Conservation (phyloP, 2,888 invertebrate species). For the Tupiocoris notatus region DNA sequence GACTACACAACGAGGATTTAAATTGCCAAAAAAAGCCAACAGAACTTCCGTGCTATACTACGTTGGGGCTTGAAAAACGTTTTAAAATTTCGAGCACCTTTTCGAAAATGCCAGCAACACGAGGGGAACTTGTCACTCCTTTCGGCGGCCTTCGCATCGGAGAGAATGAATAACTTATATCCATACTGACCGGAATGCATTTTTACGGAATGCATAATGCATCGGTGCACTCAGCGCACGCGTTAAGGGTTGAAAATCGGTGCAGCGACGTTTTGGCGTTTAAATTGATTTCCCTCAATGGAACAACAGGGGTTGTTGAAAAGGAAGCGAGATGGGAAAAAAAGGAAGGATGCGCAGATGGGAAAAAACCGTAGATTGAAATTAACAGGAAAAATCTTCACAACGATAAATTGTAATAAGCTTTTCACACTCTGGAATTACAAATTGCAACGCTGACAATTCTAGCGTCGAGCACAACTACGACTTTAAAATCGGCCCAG, state of each 20-base stretch:
- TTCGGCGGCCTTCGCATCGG: not conserved
- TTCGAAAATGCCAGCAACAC: slow-evolving; percentile 13
- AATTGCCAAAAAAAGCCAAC: not conserved
- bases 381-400: too few relatives aligned
- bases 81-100: slow-evolving; percentile 6
- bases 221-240: slow-evolving; percentile 28
- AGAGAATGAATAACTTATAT: slow-evolving; percentile 16
- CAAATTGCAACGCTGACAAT: too few relatives aligned
- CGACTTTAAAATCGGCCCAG: too few relatives aligned
- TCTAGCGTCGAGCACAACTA: too few relatives aligned
- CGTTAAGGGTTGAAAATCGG: too few relatives aligned
- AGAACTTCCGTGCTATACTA: too few relatives aligned
- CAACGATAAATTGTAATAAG: too few relatives aligned
- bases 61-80: slow-evolving; percentile 10
- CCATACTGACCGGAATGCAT: slow-evolving; percentile 34
- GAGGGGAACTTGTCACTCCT: slow-evolving; percentile 14
- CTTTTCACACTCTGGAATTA: too few relatives aligned
- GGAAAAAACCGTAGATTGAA: too few relatives aligned
- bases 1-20: not conserved
- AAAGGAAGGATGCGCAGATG: too few relatives aligned
- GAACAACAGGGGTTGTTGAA: slow-evolving; percentile 1
- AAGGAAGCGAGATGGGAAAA: too few relatives aligned
- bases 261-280: slow-evolving; percentile 19
- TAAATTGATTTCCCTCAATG: not conserved
- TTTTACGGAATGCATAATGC: slow-evolving; percentile 37